Base-by-base conservation (phyloP, 2,797 vertebrate genomes). In the Chloroceryle amazona region DNA sequence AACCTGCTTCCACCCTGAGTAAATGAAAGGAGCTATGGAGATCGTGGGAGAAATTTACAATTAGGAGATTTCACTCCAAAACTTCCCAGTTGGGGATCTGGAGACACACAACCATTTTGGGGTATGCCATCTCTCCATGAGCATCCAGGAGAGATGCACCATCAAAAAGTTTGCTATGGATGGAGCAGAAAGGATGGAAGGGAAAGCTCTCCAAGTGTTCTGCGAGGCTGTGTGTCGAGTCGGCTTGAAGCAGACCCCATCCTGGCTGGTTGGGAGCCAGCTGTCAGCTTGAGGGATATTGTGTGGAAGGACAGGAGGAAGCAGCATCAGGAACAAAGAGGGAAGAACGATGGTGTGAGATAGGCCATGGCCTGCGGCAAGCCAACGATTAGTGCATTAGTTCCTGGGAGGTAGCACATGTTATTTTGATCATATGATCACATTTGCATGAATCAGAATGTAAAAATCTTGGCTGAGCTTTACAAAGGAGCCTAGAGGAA, bases 381-480 rank as follows among this genome's bases (percentile, higher is more conserved):
- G 3, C 46, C 83, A 84, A 11, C 6, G 23, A 80, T 74, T 58
- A 74, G 92, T 71, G 46, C 88, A 54, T 20, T 82, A 93, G 86
- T 62, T 96, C 89, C 94, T 96, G 93, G 96, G 95, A 96, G 94
- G 97, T 94, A 90, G 83, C 52, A 89, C 52, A 71, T 78, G 60
- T 84, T 97, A 74, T 90, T 97, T 97, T 95, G 92, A 96, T 96
- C 93, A 92, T 91, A 94, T 94, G 96, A 86, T 91, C 17, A 0
- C 62, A 95, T 97, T 97, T 95, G 83, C 97, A 93, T 96, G 91
- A 96, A 94, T 96, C 94, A 92, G 94, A 94, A 95, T 92, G 92
- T 90, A 93, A 93, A 96, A 97, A 93, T 93, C 91, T 92, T 97
- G 95, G 96, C 95, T 62, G 86, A 20, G 52, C 17, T 81, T 92